Base-by-base conservation (phyloP, 1,140 invertebrate genomes). In the Dryas iulia region DNA sequence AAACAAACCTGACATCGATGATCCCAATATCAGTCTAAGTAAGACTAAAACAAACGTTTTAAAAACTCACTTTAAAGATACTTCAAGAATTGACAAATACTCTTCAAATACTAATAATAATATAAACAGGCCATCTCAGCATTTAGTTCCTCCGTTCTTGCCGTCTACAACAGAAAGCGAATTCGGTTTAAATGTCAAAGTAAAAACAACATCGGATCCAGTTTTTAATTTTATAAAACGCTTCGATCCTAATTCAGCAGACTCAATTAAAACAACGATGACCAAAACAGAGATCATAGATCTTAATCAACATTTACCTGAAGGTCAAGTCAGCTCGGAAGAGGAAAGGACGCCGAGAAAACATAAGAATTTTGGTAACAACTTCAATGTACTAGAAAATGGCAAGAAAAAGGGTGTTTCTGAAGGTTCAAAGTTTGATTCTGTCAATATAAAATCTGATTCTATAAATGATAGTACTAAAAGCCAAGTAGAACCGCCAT, bases 181-280 rank as follows among this genome's bases (percentile, higher is more conserved):
- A 30, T 74, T 66, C 6, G 66, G 73, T 8, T 69, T 81, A n/a
- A 81, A 83, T 53, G 39, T 78, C 2, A 76, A 75, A 71, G 74
- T 72, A 25, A 77, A 72, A 64, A 23, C 58, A 0, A 59, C 72
- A 8, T 70, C 73, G 69, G 87, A 88, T 56, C 74, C 86, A 2
- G 83, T 92, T 0, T 79, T 82, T 18, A 84, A 87, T 14, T 92
- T 92, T 70, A 92, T 92, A 31, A 92, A 91, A 66, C 82, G 90
- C 2, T 92, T 92, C 60, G 87, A 92, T 47, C 89, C 92, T 0
- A 90, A 87, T 25, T 83, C 86, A 1, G 82, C 86, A 1, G 83
- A 88, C 60, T 81, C 82, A 3, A 69, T 80, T 14, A 82, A 84
- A 71, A 89, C 89, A 7, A 79, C 87, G 0, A 90, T 89, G 82